Percentiles rank a stretch among this genome's conserved stretches.
phyloP scores from a whole-genome alignment of 2,888 invertebrate species.

The Pegoplata infirma region DNA sequence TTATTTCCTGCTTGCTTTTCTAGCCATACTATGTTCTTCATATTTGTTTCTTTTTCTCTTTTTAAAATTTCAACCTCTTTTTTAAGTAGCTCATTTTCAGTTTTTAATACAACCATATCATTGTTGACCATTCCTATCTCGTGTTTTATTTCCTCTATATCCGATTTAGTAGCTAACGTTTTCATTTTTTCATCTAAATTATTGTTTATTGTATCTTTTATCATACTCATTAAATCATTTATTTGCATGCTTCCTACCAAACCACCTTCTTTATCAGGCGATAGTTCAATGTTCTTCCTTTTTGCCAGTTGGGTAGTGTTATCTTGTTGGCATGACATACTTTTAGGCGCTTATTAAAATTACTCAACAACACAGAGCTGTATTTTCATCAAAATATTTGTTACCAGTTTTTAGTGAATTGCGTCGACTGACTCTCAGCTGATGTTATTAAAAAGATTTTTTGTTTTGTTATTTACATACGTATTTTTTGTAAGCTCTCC shows the following conservation, averaged over 20 bases:
- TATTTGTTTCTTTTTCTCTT: background rate
- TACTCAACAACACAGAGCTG: background rate
- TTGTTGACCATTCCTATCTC: background rate
- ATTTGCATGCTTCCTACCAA: background rate
- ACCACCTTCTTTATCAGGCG: background rate
- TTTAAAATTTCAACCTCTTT: background rate
- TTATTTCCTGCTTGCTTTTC: background rate
- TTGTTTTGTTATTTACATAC: background rate
- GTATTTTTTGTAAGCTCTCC: background rate
- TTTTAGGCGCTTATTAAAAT: background rate
- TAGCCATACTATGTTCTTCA: slow-evolving; percentile 5
- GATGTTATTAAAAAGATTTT: background rate
- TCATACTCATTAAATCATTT: background rate
- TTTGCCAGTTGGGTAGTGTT: background rate
- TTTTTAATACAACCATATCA: background rate
- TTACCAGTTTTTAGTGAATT: background rate
- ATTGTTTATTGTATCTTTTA: no score
- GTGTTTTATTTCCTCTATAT: background rate
- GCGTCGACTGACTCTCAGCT: background rate
- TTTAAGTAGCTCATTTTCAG: background rate
- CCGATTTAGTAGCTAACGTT: background rate
- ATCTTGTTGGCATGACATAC: background rate
- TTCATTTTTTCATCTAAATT: background rate
- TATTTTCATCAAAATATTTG: background rate
- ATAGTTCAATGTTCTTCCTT: background rate